phyloP scores from a whole-genome alignment of 2,888 invertebrate species.

The Drosophila kuntzei region DNA sequence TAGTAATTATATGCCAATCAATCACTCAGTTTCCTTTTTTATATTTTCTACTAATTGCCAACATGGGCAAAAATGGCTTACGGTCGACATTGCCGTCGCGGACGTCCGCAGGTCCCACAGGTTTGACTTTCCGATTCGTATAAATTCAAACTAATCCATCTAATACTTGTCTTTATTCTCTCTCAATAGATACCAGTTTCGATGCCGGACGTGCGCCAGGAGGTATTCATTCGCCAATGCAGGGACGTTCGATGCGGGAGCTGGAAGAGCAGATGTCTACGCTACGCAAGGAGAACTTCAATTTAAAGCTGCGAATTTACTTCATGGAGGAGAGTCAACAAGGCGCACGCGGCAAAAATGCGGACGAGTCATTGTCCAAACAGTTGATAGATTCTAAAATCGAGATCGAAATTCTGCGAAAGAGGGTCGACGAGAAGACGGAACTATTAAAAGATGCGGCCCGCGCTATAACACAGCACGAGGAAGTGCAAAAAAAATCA shows the following conservation, averaged over 20 bases:
- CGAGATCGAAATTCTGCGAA: slow-evolving; percentile 90
- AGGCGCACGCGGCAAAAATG: slow-evolving; percentile 63
- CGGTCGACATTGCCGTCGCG: slow-evolving; percentile 17
- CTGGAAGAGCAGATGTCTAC: slow-evolving; percentile 94
- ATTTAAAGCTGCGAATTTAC: slow-evolving; percentile 95
- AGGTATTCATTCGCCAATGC: slow-evolving; percentile 83
- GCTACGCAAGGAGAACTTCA: slow-evolving; percentile 96
- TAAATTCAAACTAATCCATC: neutral
- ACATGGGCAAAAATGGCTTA: slow-evolving; percentile 35
- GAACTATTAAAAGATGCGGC: slow-evolving; percentile 94
- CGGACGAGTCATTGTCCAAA: slow-evolving; percentile 86
- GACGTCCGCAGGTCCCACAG: slow-evolving; percentile 1
- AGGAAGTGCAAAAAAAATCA: slow-evolving; percentile 87
- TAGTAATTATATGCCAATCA: slow-evolving; percentile 31
- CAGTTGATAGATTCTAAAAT: slow-evolving; percentile 90
- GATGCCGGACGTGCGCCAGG: slow-evolving; percentile 51
- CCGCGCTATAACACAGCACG: slow-evolving; percentile 92
- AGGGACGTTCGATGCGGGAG: slow-evolving; percentile 93
- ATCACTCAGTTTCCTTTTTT: slow-evolving; percentile 30
- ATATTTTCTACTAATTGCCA: slow-evolving; percentile 48
- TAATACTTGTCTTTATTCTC: neutral
- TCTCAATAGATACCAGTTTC: slow-evolving; percentile 58
- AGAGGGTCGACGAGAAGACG: slow-evolving; percentile 93
- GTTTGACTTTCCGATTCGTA: neutral
- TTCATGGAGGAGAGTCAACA: slow-evolving; percentile 92